Evolutionary conservation across 2,888 invertebrate species (phyloP).

Genomic region (Rhamnusium bicolor): DNA sequence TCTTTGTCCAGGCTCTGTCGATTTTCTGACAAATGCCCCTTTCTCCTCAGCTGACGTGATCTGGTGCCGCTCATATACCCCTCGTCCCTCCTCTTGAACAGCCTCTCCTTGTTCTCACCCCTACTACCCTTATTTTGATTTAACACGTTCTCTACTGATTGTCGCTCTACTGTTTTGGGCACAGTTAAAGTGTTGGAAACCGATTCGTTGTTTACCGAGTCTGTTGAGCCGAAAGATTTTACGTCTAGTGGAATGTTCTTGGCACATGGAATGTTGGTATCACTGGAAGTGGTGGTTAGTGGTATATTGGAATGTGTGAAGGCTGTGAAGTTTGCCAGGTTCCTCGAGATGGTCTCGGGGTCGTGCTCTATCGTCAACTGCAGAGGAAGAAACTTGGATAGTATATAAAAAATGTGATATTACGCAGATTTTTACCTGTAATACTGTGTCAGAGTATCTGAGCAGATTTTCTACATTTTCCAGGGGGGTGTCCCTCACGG

Average conservation of each 20-base stretch:
- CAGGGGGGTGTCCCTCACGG: conserved; percentile 85
- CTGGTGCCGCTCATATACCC: conserved; percentile 78
- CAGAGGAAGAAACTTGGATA: conserved; percentile 47
- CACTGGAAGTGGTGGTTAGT: conserved; percentile 70
- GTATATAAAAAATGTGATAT: too few species aligned
- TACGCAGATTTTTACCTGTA: conserved; percentile 86
- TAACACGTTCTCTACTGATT: conserved; percentile 16
- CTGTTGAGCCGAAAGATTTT: conserved; percentile 59
- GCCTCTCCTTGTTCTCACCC: conserved; percentile 69
- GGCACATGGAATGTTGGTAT: conserved; percentile 68
- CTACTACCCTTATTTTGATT: conserved; percentile 28
- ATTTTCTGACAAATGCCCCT: conserved; percentile 70
- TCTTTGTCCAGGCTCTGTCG: conserved; percentile 78
- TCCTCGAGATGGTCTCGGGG: conserved; percentile 81
- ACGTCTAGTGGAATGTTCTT: conserved; percentile 55
- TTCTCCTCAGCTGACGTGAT: conserved; percentile 76
- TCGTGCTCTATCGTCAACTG: conserved; percentile 93
- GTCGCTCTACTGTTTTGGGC: background rate
- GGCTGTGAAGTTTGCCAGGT: conserved; percentile 58
- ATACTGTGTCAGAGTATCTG: conserved; percentile 80
- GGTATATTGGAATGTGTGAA: conserved; percentile 56
- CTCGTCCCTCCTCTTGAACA: conserved; percentile 75
- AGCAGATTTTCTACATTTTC: conserved; percentile 85
- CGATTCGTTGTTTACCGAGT: conserved; percentile 57
- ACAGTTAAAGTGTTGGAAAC: conserved; percentile 30